Percentiles rank a stretch among this genome's conserved stretches.
Evolutionary conservation across 2,797 vertebrate species (phyloP).

Genomic region (Petrocephalus sullivani): DNA sequence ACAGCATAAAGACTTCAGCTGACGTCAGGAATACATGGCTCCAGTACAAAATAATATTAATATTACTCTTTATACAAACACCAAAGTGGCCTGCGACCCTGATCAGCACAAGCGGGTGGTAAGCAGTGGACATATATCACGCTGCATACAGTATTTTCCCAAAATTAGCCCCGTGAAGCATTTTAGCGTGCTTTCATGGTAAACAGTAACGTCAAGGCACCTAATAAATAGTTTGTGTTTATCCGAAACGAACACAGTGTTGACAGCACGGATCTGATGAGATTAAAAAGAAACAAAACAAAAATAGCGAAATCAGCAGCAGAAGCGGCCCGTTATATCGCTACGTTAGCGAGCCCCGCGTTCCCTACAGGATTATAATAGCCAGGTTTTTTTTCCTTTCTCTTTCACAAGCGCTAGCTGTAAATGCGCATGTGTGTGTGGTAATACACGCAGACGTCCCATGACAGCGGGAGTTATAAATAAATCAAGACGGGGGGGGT

Average conservation of each 20-base stretch:
- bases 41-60: neutral
- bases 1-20: neutral
- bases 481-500: neutral
- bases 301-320: neutral
- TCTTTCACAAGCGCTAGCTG: slow-evolving; percentile 38
- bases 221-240: neutral
- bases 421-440: slow-evolving; percentile 31
- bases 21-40: neutral
- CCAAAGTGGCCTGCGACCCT: neutral
- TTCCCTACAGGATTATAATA: neutral
- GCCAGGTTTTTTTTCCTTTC: neutral
- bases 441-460: slow-evolving; percentile 35
- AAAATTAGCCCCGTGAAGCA: neutral
- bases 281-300: neutral
- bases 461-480: slow-evolving; percentile 52
- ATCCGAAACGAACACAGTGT: neutral
- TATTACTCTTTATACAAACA: neutral
- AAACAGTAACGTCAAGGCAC: neutral
- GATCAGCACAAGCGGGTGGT: neutral
- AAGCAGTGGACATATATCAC: neutral
- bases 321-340: neutral
- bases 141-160: neutral
- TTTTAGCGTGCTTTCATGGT: neutral
- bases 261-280: neutral
- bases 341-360: neutral